Percentiles rank a stretch among this genome's conserved stretches.
Evolutionary conservation across 2,113 vertebrate genomes (phyloP).

Genomic region (Diadophis punctatus): DNA sequence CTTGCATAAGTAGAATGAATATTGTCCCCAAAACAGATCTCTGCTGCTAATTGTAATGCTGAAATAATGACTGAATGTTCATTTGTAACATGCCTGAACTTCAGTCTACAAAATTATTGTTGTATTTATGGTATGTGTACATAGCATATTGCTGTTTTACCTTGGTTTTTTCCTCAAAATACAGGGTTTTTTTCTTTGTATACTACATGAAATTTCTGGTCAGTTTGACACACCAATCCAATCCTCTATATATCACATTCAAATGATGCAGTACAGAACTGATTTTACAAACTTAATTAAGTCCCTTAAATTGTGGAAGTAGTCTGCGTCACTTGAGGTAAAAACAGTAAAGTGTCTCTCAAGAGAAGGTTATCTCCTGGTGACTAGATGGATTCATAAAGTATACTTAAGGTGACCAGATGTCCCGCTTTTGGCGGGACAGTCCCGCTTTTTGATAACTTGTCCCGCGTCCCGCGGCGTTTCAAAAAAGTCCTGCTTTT

Average conservation of each 20-base stretch:
- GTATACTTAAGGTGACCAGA: no score
- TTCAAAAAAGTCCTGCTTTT: no score
- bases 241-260: neutral
- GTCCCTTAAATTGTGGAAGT: neutral
- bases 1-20: neutral
- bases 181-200: neutral
- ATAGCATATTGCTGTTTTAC: neutral
- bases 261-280: neutral
- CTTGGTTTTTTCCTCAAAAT: neutral
- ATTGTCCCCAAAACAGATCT: neutral
- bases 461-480: no score
- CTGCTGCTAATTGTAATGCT: neutral
- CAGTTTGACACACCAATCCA: neutral
- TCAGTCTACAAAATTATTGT: neutral
- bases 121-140: neutral
- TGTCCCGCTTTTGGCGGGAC: no score
- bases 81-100: neutral
- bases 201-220: neutral
- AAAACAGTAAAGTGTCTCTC: neutral
- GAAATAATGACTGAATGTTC: neutral
- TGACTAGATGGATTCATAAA: neutral
- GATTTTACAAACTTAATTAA: neutral
- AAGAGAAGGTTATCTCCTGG: neutral
- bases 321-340: neutral
- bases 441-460: no score